Conservation (phyloP, 2,113 vertebrate genomes). For the Clarias magur region DNA sequence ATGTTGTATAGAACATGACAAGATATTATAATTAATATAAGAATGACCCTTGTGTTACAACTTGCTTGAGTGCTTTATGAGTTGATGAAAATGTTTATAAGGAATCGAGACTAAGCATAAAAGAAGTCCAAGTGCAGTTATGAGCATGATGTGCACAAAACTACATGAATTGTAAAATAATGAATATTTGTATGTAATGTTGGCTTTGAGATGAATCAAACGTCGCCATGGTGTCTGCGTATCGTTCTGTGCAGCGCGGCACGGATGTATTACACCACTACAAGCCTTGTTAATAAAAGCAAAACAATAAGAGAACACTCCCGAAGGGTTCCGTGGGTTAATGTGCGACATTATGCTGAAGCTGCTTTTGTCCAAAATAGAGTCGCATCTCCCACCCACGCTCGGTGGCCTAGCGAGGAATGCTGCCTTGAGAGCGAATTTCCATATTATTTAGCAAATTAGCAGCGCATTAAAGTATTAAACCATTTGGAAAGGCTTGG, state of each 20-base stretch:
- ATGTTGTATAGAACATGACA: no score
- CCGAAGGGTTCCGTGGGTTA: neutral
- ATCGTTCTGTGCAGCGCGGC: neutral
- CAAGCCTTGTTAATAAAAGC: neutral
- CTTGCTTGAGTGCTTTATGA: neutral
- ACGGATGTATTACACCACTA: no score
- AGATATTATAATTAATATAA: no score
- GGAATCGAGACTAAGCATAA: neutral
- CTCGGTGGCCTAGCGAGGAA: neutral
- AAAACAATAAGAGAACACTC: neutral
- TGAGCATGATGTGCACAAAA: neutral
- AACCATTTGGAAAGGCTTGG: constrained; percentile 24
- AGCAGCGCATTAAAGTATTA: constrained; percentile 35
- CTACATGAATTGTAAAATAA: neutral
- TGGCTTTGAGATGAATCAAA: neutral
- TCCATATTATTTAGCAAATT: constrained; percentile 34
- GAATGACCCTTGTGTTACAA: no score
- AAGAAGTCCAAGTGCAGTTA: neutral
- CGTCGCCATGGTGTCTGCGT: neutral
- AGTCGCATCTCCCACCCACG: neutral
- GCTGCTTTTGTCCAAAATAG: neutral
- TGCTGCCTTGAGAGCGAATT: constrained; percentile 1
- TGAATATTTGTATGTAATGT: neutral
- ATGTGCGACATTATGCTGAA: neutral
- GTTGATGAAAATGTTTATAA: neutral